phyloP scores from a whole-genome alignment of 2,888 invertebrate genomes.

The Catocala nupta region DNA sequence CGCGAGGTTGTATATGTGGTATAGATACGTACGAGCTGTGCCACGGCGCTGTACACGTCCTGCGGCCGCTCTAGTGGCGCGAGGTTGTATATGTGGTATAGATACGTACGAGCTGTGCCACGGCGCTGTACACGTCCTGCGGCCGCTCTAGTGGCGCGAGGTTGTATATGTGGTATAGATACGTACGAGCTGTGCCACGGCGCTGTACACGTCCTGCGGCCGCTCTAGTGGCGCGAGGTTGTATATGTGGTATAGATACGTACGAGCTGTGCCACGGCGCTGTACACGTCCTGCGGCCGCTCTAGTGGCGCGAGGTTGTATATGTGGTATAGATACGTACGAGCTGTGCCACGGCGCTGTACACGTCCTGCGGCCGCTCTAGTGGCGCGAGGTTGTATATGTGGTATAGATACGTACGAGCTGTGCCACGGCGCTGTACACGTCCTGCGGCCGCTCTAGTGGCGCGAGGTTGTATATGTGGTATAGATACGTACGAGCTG shows the following conservation, averaged over 20 bases:
- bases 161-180: conserved; percentile 90
- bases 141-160: conserved; percentile 91
- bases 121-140: conserved; percentile 97
- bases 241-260: conserved; percentile 87
- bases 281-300: conserved; percentile 97
- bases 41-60: conserved; percentile 98
- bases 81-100: conserved; percentile 92
- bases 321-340: conserved; percentile 89
- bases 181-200: conserved; percentile 92
- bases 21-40: conserved; percentile 88
- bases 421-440: conserved; percentile 95
- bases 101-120: conserved; percentile 90
- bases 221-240: conserved; percentile 91
- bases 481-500: conserved; percentile 89
- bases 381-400: conserved; percentile 91
- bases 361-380: conserved; percentile 95
- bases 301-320: conserved; percentile 91
- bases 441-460: conserved; percentile 93
- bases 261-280: conserved; percentile 93
- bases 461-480: conserved; percentile 92
- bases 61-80: conserved; percentile 91
- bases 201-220: conserved; percentile 98
- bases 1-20: conserved; percentile 92
- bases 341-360: conserved; percentile 94
- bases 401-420: conserved; percentile 91